Evolutionary conservation across 2,797 vertebrate genomes (phyloP).

Genomic region (Chanos chanos): DNA sequence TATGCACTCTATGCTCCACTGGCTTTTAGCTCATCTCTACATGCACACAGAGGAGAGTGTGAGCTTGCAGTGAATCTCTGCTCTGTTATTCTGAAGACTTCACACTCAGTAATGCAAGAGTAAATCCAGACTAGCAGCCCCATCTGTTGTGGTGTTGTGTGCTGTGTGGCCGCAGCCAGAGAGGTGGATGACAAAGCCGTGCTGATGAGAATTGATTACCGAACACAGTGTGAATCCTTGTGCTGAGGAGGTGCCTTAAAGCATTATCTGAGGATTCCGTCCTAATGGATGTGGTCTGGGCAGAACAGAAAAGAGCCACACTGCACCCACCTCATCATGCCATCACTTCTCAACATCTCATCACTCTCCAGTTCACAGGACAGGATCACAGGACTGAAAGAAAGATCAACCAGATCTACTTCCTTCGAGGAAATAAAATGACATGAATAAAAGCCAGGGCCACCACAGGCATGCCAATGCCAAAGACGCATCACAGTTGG

Average conservation of each 20-base stretch:
- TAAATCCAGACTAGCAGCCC: constrained; percentile 22
- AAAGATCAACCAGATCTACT: no score
- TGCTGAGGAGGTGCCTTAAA: constrained; percentile 73
- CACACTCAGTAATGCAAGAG: constrained; percentile 23
- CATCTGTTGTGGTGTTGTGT: constrained; percentile 43
- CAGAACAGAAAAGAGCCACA: no score
- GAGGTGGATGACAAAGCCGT: constrained; percentile 69
- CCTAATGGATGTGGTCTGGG: constrained; percentile 61
- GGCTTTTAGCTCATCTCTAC: background rate
- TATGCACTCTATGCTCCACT: background rate
- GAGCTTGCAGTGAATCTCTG: background rate
- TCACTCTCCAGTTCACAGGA: no score
- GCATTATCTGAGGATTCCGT: constrained; percentile 66
- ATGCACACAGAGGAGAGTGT: background rate
- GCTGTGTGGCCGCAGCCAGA: constrained; percentile 50
- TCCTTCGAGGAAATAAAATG: no score
- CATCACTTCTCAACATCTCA: no score
- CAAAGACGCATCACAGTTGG: no score
- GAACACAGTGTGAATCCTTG: constrained; percentile 69
- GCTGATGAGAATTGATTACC: constrained; percentile 75
- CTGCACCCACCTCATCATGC: no score
- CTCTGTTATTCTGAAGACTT: background rate
- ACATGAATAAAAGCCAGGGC: no score
- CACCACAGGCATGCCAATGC: no score
- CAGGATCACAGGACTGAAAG: no score